Evolutionary conservation across 2,888 invertebrate genomes (phyloP), one percentile per base, ranked within the genome.

Genomic region (Caenorhabditis sinica): DNA sequence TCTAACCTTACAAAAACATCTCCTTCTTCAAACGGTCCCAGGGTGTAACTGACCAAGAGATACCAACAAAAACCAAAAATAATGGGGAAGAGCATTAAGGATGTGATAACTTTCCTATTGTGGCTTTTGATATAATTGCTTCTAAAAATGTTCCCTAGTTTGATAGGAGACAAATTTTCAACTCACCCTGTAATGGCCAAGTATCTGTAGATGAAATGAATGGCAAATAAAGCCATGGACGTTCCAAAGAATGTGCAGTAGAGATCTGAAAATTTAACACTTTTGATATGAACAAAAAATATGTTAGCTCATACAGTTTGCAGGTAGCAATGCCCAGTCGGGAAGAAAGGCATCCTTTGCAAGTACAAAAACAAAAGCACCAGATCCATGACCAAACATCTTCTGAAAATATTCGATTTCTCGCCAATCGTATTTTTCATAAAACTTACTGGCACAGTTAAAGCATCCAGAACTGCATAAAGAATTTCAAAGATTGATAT

Each of bases 171-270:
- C 20, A 20, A 13, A 11, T 43, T 6, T 30, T 23, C 20, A 28
- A 56, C 43, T 20, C 3, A 75, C 68, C 68, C 76, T 11, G 53
- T 68, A 20, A 76, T 60, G 6, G 71, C 66, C 25, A 72, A 20
- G 40, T 71, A 73, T 6, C 80, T 53, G 36, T 80, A 80, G 17
- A 80, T 56, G 17, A 80, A 80, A 40, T 80, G 80, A 33, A 80
- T 25, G 1, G 80, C 63, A 20, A 80, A 80, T 3, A 80, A 11
- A 11, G 73, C 80, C 65, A 80, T 72, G 0, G 80, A 80, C 8
- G 53, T 30, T 11, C 80, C 80, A 30, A 80, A 80, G 28, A 72
- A 80, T 25, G 68, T 68, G 36, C 76, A 76, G 25, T 68, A 76
- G 13, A 68, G 49, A 8, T 60, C 76, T 76, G 51, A 51, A 76